Percentiles rank a stretch among this genome's conserved stretches.
Evolutionary conservation across 2,797 vertebrate genomes (phyloP).

Genomic region (Coregonus suidteri): DNA sequence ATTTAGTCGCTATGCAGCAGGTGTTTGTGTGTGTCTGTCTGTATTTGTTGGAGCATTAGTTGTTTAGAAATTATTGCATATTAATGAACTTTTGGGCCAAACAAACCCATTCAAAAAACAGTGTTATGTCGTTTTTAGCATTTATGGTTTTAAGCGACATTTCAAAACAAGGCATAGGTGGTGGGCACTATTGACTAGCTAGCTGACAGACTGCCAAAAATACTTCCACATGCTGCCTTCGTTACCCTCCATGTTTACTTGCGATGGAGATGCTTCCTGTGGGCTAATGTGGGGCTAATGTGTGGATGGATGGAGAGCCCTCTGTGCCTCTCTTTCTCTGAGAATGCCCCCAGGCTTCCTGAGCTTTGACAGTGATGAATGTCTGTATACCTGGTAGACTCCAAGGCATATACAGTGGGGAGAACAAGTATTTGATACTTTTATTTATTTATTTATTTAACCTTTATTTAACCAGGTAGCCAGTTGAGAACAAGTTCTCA

Average conservation of each 20-base stretch:
- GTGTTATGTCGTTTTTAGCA: background rate
- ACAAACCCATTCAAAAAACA: background rate
- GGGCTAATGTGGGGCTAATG: background rate
- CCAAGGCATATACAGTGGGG: background rate
- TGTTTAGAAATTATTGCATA: background rate
- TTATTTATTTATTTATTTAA: no score
- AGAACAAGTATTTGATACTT: no score
- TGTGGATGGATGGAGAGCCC: background rate
- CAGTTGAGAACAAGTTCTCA: no score
- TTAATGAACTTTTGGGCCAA: background rate
- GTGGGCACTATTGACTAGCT: background rate
- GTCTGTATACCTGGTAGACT: conserved; percentile 2
- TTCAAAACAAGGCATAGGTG: background rate
- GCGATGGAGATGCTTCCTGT: background rate
- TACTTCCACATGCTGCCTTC: background rate
- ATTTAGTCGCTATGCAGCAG: conserved; percentile 80
- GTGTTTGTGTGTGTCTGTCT: conserved; percentile 46
- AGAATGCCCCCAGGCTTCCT: conserved; percentile 4
- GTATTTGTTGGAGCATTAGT: background rate
- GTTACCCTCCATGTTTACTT: background rate
- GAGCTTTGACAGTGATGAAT: conserved; percentile 26
- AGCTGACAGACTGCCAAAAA: background rate
- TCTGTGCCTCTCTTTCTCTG: background rate
- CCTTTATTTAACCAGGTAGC: no score
- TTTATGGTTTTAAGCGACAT: background rate